These are phyloP conservation scores for Amiota minor DNA, from an alignment of 2,888 invertebrate species.

Conservation along the genomic window DNA sequence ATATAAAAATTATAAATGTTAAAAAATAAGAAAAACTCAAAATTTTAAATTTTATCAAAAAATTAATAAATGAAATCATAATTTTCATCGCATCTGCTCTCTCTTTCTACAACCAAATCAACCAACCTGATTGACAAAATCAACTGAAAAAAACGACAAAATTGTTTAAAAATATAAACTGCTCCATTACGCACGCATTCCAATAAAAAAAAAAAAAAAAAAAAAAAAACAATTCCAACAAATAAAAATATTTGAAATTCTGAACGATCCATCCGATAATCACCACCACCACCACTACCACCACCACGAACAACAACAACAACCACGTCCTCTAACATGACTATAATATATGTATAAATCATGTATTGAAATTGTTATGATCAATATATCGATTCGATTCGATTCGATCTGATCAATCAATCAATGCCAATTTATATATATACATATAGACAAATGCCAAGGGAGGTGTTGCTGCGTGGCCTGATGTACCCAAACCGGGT, in stretches of 20 bases:
- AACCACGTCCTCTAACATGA: neutral
- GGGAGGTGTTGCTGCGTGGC: constrained; percentile 85
- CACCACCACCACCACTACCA: neutral
- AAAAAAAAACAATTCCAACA: constrained; percentile 3
- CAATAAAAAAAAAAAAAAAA: neutral
- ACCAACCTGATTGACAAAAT: neutral
- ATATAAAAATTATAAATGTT: neutral
- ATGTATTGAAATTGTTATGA: neutral
- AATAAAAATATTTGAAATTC: no score
- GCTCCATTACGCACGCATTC: neutral
- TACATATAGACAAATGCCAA: constrained; percentile 75
- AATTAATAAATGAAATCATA: constrained; percentile 26
- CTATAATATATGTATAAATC: neutral
- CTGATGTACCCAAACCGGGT: constrained; percentile 88
- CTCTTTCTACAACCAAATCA: neutral
- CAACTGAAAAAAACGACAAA: no score
- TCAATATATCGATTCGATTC: no score
- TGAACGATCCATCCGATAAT: neutral
- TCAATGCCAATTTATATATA: constrained; percentile 38
- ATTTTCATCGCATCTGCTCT: constrained; percentile 28
- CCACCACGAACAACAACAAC: neutral
- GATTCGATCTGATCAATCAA: constrained; percentile 5
- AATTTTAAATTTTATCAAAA: neutral
- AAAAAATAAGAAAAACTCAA: constrained; percentile 4
- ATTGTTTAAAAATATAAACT: no score